phyloP scores from a whole-genome alignment of 2,888 invertebrate genomes.

The Drosophila fungiperda region DNA sequence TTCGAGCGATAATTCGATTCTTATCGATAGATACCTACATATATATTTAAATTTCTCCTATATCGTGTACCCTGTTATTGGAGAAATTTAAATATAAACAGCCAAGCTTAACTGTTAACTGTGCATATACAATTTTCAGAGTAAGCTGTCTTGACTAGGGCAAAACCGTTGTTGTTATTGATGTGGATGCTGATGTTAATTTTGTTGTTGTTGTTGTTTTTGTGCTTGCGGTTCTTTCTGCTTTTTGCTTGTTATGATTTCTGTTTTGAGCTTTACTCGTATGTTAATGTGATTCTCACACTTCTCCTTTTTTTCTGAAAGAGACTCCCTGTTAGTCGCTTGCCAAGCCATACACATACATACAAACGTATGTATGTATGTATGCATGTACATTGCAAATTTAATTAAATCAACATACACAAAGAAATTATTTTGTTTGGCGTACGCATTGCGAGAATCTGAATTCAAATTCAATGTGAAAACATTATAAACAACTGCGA shows the following conservation, averaged over 20 bases:
- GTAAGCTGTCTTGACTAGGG: no score
- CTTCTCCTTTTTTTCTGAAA: conserved; percentile 2
- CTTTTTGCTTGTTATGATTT: conserved; percentile 34
- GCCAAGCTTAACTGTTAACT: background rate
- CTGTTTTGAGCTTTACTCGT: conserved; percentile 8
- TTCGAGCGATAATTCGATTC: background rate
- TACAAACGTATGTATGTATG: background rate
- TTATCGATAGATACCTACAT: background rate
- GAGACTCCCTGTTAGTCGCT: conserved; percentile 4
- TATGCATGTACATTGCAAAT: conserved; percentile 39
- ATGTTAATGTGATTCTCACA: conserved; percentile 29
- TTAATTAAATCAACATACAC: conserved; percentile 66
- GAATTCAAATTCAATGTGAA: conserved; percentile 29
- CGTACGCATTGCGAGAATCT: conserved; percentile 37
- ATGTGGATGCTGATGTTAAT: background rate
- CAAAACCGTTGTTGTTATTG: background rate
- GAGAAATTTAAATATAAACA: background rate
- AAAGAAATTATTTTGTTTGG: conserved; percentile 50
- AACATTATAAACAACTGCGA: conserved; percentile 28
- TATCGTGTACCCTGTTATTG: no score
- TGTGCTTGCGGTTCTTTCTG: background rate
- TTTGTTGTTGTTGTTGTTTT: background rate
- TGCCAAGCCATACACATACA: conserved; percentile 14
- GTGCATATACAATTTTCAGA: background rate
- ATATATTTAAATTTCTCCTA: no score